Conservation (phyloP, 2,888 invertebrate genomes). For the Anarsia innoxiella region DNA sequence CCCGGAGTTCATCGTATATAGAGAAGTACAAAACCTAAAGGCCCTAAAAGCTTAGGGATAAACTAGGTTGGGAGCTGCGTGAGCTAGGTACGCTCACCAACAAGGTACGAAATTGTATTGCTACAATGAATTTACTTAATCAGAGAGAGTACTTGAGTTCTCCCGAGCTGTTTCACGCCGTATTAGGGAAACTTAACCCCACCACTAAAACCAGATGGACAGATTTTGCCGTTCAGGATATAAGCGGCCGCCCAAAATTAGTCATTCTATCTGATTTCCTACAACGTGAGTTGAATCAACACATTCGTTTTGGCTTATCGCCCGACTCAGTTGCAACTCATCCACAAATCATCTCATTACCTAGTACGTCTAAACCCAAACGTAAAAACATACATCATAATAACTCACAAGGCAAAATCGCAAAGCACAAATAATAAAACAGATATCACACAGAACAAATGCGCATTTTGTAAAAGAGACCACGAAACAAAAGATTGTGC, state of each 20-base stretch:
- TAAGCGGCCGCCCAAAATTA: constrained; percentile 1
- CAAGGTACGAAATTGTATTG: neutral
- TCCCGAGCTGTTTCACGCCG: constrained; percentile 8
- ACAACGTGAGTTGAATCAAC: constrained; percentile 5
- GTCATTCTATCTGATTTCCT: constrained; percentile 10
- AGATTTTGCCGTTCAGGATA: constrained; percentile 7
- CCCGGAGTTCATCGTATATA: neutral
- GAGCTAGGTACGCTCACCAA: neutral
- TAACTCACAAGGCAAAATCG: no score
- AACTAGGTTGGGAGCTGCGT: neutral
- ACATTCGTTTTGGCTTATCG: constrained; percentile 6
- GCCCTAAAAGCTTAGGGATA: neutral
- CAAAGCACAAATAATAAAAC: neutral
- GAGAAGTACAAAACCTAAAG: neutral
- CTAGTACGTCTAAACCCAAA: neutral
- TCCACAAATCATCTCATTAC: no score
- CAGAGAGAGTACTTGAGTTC: constrained; percentile 10
- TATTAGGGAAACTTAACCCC: constrained; percentile 8
- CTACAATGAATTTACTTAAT: constrained; percentile 10
- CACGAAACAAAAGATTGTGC: constrained; percentile 4
- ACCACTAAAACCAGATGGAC: constrained; percentile 7
- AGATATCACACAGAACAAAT: neutral
- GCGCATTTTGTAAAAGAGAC: constrained; percentile 11
- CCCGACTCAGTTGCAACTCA: constrained; percentile 4
- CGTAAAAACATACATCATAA: neutral